A percentile compares a stretch with the other conserved stretches of the same genome.
phyloP scores from a whole-genome alignment of 2,797 vertebrate species.

The Sciaenops ocellatus region DNA sequence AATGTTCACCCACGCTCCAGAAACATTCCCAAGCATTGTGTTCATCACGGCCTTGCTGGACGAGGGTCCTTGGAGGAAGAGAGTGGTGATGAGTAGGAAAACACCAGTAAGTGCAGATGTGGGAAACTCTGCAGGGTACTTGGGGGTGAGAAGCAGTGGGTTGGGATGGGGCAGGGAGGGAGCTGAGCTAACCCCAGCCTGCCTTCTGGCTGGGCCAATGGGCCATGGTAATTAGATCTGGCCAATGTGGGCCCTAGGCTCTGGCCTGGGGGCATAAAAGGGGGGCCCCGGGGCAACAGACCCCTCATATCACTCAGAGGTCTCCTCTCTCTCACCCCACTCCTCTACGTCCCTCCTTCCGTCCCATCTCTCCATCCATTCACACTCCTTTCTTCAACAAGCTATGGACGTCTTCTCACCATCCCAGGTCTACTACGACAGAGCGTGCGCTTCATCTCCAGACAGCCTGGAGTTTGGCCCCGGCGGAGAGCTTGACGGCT shows the following conservation, averaged over 20 bases:
- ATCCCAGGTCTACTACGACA: slow-evolving; percentile 93
- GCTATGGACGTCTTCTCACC: slow-evolving; percentile 93
- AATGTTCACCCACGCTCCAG: slow-evolving; percentile 5
- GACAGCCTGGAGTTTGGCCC: slow-evolving; percentile 89
- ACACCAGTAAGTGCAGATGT: slow-evolving; percentile 87
- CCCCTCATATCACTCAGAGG: slow-evolving; percentile 87
- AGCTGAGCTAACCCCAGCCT: slow-evolving; percentile 84
- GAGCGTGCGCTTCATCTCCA: slow-evolving; percentile 90
- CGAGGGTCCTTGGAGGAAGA: slow-evolving; percentile 49
- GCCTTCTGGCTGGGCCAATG: slow-evolving; percentile 83
- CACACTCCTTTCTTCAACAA: slow-evolving; percentile 23
- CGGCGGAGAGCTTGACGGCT: slow-evolving; percentile 83
- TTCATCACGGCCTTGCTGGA: slow-evolving; percentile 55
- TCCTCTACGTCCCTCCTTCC: slow-evolving; percentile 49
- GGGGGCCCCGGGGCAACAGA: slow-evolving; percentile 83
- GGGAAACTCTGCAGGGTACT: slow-evolving; percentile 87
- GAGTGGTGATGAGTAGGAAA: slow-evolving; percentile 80
- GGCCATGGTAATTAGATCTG: slow-evolving; percentile 92
- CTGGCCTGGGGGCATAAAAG: slow-evolving; percentile 89
- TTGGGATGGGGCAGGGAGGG: slow-evolving; percentile 78
- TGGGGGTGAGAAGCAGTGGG: slow-evolving; percentile 65
- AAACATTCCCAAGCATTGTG: slow-evolving; percentile 47
- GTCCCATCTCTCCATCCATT: slow-evolving; percentile 42
- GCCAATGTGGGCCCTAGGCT: slow-evolving; percentile 89
- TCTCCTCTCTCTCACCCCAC: slow-evolving; percentile 69